Evolutionary conservation across 2,888 invertebrate species (phyloP).

Genomic region (Drosophila subquinaria): DNA sequence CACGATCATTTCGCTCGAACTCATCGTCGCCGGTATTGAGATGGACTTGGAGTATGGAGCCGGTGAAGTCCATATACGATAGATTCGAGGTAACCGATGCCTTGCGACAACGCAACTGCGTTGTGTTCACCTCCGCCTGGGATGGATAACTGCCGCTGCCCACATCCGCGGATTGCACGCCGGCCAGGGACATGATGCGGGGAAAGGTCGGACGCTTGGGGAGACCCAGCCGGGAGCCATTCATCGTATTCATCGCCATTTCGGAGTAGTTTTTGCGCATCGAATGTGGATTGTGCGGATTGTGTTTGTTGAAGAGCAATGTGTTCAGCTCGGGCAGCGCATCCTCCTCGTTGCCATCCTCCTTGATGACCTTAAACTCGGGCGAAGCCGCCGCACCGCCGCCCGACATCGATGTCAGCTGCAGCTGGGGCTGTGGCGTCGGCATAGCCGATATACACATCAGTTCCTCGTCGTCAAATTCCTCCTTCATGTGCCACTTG

Average conservation of each 20-base stretch:
- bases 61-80: conserved; percentile 91
- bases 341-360: conserved; percentile 88
- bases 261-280: conserved; percentile 86
- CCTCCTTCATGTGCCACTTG: conserved; percentile 89
- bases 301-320: conserved; percentile 83
- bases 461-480: conserved; percentile 84
- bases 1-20: conserved; percentile 84
- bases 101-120: conserved; percentile 87
- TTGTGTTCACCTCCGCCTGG: conserved; percentile 86
- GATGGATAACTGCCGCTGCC: conserved; percentile 82
- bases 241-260: conserved; percentile 85
- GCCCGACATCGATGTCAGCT: conserved; percentile 28
- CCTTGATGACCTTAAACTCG: conserved; percentile 90
- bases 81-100: conserved; percentile 90
- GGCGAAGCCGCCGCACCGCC: conserved; percentile 52
- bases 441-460: conserved; percentile 76
- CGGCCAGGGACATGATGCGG: conserved; percentile 85
- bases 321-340: conserved; percentile 85
- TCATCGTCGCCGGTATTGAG: conserved; percentile 87
- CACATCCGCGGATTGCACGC: conserved; percentile 80
- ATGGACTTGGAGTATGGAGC: conserved; percentile 90
- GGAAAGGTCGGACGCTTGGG: conserved; percentile 85
- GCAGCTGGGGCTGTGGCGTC: conserved; percentile 68
- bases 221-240: conserved; percentile 80
- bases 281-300: conserved; percentile 63